Evolutionary conservation across 2,888 invertebrate genomes (phyloP).

Genomic region (Chrysopilus asiliformis): DNA sequence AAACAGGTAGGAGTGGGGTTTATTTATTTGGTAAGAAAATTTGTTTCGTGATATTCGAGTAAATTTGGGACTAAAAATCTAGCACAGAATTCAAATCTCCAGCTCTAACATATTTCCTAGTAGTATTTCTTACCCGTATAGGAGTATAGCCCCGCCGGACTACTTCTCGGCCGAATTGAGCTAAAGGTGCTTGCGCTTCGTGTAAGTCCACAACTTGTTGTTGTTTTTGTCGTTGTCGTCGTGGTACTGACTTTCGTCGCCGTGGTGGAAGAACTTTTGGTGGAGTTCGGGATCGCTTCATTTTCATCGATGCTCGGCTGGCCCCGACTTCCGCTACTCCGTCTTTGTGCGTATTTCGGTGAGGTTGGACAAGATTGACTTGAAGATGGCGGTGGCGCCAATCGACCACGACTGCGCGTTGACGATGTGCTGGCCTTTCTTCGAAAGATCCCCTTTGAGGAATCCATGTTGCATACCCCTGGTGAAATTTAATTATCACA

Average conservation of each 20-base stretch:
- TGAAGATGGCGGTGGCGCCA: constrained; percentile 21
- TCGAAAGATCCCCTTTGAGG: constrained; percentile 33
- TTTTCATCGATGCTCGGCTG: background rate
- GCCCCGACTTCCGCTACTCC: constrained; percentile 27
- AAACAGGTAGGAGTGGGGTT: no score
- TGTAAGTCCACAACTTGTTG: constrained; percentile 13
- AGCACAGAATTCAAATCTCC: no score
- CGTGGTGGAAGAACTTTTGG: constrained; percentile 16
- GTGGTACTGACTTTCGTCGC: constrained; percentile 16
- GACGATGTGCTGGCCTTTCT: constrained; percentile 33
- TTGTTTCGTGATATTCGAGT: no score
- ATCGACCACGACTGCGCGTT: constrained; percentile 18
- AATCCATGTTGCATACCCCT: constrained; percentile 36
- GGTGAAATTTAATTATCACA: background rate
- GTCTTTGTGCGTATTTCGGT: constrained; percentile 31
- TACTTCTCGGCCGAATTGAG: constrained; percentile 53
- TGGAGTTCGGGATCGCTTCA: background rate
- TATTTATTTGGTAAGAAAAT: no score
- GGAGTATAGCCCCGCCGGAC: constrained; percentile 64
- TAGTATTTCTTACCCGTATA: constrained; percentile 62
- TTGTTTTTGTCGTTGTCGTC: constrained; percentile 13
- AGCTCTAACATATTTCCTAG: no score
- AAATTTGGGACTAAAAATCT: no score
- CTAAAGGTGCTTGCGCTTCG: constrained; percentile 28
- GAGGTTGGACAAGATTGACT: constrained; percentile 35